These are phyloP conservation scores for Spea bombifrons DNA, from an alignment of 2,113 vertebrate species.

Conservation along the genomic window DNA sequence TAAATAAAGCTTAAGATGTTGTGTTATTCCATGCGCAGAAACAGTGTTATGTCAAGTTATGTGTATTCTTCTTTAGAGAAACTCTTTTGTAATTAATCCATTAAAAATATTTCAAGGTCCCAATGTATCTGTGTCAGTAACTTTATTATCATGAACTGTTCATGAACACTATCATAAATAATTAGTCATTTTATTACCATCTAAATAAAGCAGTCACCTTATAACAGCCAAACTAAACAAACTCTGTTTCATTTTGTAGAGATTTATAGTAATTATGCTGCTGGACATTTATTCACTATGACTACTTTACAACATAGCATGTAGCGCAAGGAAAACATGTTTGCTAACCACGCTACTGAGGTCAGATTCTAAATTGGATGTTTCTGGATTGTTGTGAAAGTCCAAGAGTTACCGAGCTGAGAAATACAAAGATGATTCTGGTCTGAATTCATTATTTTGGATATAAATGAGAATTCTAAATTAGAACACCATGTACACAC, in stretches of 20 bases:
- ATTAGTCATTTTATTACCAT: constrained; percentile 27
- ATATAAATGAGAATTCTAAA: no score
- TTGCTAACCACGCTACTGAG: neutral
- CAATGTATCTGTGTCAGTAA: no score
- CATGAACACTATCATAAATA: constrained; percentile 26
- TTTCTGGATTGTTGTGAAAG: neutral
- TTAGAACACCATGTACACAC: no score
- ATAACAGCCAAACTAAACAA: constrained; percentile 30
- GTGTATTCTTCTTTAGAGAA: no score
- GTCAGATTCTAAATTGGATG: neutral
- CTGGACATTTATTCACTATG: constrained; percentile 8
- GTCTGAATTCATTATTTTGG: no score
- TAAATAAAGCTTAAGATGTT: no score
- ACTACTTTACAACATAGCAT: neutral
- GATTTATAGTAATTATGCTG: neutral
- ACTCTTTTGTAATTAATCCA: no score
- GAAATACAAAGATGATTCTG: no score
- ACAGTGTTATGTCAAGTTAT: no score
- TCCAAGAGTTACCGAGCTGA: neutral
- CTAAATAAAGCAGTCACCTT: constrained; percentile 34
- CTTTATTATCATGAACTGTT: no score
- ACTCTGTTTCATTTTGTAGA: constrained; percentile 8
- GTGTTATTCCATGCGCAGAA: no score
- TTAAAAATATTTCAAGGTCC: no score
- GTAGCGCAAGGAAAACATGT: neutral